These are phyloP conservation scores for Sitta europaea DNA, from an alignment of 2,113 vertebrate species.

Conservation along the genomic window DNA sequence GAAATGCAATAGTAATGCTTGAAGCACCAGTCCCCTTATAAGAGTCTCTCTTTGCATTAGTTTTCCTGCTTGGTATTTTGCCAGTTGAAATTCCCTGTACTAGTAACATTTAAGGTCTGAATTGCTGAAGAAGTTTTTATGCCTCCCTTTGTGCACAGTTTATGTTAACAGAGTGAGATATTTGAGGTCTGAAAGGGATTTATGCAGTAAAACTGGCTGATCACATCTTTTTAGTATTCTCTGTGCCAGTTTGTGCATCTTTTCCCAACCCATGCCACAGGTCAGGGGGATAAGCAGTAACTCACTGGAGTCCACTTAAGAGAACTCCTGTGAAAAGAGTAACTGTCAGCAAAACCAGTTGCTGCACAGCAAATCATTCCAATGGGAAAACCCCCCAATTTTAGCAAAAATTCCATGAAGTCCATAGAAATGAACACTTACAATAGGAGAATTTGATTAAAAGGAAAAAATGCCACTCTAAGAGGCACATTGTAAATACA, in stretches of 20 bases:
- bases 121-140: conserved; percentile 60
- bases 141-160: conserved; percentile 54
- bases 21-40: background rate
- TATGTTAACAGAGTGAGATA: conserved; percentile 29
- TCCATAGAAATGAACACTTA: background rate
- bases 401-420: background rate
- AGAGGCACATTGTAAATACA: background rate
- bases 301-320: background rate
- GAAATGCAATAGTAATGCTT: background rate
- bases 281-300: background rate
- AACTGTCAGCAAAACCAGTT: background rate
- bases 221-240: conserved; percentile 7
- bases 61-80: conserved; percentile 38
- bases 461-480: background rate
- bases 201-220: conserved; percentile 40
- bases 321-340: background rate
- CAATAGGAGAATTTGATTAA: background rate
- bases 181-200: conserved; percentile 50
- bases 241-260: background rate
- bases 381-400: background rate
- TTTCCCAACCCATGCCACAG: background rate
- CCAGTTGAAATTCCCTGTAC: conserved; percentile 56
- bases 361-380: background rate
- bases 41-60: conserved; percentile 30
- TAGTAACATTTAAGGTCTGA: conserved; percentile 65